Conservation (phyloP, 2,797 vertebrate species). For the Arctocebus calabarensis region DNA sequence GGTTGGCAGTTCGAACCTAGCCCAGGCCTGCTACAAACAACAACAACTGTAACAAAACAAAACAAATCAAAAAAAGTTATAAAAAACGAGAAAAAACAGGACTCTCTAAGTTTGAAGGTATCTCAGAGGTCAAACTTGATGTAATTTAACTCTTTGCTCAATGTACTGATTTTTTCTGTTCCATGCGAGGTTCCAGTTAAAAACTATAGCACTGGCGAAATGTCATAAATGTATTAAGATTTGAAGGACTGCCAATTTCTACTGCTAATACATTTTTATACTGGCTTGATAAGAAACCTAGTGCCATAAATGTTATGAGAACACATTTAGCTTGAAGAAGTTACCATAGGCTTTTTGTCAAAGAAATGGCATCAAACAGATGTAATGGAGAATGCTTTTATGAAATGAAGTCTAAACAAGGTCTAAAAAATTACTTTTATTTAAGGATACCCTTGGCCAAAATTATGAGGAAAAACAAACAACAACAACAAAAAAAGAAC, state of each 20-base stretch:
- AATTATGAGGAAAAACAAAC: not conserved
- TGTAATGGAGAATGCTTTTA: not conserved
- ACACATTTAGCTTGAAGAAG: not conserved
- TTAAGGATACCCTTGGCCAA: conserved; percentile 12
- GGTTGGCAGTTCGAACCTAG: no score
- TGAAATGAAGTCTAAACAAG: not conserved
- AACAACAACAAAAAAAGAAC: not conserved
- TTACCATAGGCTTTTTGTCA: not conserved
- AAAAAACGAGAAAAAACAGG: not conserved
- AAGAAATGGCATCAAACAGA: not conserved
- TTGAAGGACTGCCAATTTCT: conserved; percentile 21
- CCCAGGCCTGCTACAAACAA: no score
- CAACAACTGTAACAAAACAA: no score
- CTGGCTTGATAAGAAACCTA: not conserved
- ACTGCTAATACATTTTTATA: not conserved
- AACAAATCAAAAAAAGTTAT: no score
- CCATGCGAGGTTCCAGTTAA: not conserved
- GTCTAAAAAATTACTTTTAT: not conserved
- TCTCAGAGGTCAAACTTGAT: not conserved
- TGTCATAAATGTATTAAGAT: conserved; percentile 10
- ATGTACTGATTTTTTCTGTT: not conserved
- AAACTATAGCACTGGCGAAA: not conserved
- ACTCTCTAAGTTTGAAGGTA: not conserved
- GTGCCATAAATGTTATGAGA: not conserved
- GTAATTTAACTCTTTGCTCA: not conserved